Conservation (phyloP, 2,888 invertebrate species). For the Agrotis puta region DNA sequence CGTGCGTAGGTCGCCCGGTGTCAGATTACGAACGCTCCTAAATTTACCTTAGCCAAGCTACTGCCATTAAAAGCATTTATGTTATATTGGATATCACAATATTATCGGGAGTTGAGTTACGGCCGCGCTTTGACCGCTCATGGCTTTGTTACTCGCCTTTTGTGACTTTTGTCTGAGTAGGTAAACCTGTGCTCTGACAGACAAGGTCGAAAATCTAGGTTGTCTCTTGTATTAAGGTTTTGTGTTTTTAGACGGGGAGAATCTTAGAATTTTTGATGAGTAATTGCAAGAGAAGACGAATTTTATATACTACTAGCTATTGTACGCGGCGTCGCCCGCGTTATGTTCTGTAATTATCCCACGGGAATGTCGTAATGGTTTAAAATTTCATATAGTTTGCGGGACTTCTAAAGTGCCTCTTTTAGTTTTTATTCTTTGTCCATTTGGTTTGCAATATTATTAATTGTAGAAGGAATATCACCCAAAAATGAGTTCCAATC, state of each 20-base stretch:
- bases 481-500: not conserved
- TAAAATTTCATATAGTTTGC: not conserved
- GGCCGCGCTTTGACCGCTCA: conserved; percentile 63
- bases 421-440: not conserved
- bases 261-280: conserved; percentile 11
- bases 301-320: too few relatives aligned
- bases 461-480: not conserved
- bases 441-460: not conserved
- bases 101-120: conserved; percentile 80
- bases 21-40: conserved; percentile 88
- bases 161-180: conserved; percentile 44
- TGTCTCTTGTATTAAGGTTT: conserved; percentile 5
- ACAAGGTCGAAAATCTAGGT: conserved; percentile 57
- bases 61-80: conserved; percentile 90
- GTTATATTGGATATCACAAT: conserved; percentile 87
- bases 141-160: conserved; percentile 57
- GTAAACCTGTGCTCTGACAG: conserved; percentile 41
- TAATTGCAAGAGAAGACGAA: too few relatives aligned
- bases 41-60: conserved; percentile 88
- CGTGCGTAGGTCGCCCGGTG: conserved; percentile 82
- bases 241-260: conserved; percentile 14
- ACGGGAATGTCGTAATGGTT: too few relatives aligned
- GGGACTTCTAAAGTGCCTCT: not conserved
- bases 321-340: too few relatives aligned
- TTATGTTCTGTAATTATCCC: too few relatives aligned